Conservation (phyloP, 2,888 invertebrate genomes). For the Eupithecia pulchellata region DNA sequence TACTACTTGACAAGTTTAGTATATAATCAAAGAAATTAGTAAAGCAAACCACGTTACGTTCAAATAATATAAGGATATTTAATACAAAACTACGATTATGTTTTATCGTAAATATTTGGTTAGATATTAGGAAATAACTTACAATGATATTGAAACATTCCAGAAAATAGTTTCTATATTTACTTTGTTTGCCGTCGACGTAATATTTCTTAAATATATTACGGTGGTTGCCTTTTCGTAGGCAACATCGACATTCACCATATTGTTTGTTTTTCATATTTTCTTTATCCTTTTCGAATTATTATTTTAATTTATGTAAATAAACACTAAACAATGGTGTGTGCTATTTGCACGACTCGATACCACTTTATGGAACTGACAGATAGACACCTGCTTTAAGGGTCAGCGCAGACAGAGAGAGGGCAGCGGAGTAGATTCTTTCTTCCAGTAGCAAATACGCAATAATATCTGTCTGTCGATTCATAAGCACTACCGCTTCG, state of each 20-base stretch:
- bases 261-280: constrained; percentile 33
- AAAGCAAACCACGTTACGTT: no score
- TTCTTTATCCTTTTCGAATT: not conserved
- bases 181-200: constrained; percentile 46
- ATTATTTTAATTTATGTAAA: not conserved
- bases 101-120: no score
- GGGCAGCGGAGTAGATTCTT: no score
- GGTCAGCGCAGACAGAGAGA: no score
- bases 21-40: no score
- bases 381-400: no score
- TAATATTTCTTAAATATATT: constrained; percentile 49
- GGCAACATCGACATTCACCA: constrained; percentile 56
- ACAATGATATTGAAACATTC: constrained; percentile 46
- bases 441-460: not conserved
- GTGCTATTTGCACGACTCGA: no score
- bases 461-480: not conserved
- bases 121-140: not conserved
- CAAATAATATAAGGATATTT: no score
- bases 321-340: not conserved
- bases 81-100: no score
- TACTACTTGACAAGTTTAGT: no score
- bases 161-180: constrained; percentile 50
- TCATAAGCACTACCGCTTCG: not conserved
- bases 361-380: no score
- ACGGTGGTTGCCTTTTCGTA: constrained; percentile 49